Evolutionary conservation across 2,888 invertebrate genomes (phyloP), one percentile per base, ranked within the genome.

Genomic region (Reticulitermes lucifugus): DNA sequence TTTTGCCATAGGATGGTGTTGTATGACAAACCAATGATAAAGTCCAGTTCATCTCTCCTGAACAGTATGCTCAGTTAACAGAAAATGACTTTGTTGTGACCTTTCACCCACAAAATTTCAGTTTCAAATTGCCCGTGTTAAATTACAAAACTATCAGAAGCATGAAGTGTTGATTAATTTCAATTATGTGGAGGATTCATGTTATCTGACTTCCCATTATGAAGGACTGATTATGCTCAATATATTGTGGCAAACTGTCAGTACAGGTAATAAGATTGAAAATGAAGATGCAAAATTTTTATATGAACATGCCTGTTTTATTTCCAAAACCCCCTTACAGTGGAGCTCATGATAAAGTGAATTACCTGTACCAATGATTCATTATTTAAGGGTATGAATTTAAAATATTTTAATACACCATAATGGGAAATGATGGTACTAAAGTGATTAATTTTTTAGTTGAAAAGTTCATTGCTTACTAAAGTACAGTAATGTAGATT

Each of bases 371-470:
- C 77, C 51, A 77, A 12, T 77, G 46, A 77, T 41, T 46, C 41
- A 21, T 73, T n/a, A n/a, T 73, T 77, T 73, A n/a, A 77, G 46
- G 77, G 77, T 46, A n/a, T 21, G 46, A 77, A 43, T 77, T 77
- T 77, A 41, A 79, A 79, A 51, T 55, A 55, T 7, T 79, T 25
- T 79, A 55, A 46, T 81, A 60, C 60, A 60, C 75, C 73, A 29
- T 73, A 55, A 83, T 77, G 83, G 75, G 75, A 77, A 77, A 84
- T 43, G 43, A 60, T 84, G 84, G 73, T 55, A 43, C 65, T 82
- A 59, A 80, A 81, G 81, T 81, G 65, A 81, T 81, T 12, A 81
- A 65, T 70, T 71, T 35, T 70, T 43, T 70, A 51, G 51, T 73
- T 83, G 6, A 73, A 35, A 83, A 83, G 14, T 83, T 71, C 25